These are phyloP conservation scores for Coregonus sp. DNA, from an alignment of 2,797 vertebrate species.

Conservation along the genomic window DNA sequence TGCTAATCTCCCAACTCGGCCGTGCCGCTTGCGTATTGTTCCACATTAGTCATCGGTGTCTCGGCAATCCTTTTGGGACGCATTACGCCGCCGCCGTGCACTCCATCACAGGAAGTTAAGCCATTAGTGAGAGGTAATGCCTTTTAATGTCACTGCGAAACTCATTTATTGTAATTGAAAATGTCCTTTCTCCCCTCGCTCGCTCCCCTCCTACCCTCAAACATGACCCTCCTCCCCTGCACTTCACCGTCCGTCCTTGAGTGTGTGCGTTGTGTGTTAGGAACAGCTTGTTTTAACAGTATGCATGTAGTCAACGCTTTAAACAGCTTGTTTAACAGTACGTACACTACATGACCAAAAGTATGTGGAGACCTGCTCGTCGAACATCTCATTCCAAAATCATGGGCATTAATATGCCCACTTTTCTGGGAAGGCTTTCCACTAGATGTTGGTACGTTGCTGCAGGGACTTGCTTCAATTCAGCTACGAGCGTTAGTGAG, in stretches of 20 bases:
- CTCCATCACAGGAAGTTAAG: conserved; percentile 51
- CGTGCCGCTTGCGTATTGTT: conserved; percentile 8
- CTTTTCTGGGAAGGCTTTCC: no score
- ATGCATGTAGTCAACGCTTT: no score
- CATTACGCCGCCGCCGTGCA: conserved; percentile 40
- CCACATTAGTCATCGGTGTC: conserved; percentile 57
- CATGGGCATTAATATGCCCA: no score
- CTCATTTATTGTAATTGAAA: conserved; percentile 47
- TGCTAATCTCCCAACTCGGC: background rate
- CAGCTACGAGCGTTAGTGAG: no score
- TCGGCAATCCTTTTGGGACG: conserved; percentile 55
- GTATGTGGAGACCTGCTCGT: no score
- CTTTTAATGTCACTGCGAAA: conserved; percentile 46
- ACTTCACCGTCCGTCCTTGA: background rate
- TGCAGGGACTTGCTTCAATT: no score
- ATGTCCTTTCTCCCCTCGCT: conserved; percentile 19
- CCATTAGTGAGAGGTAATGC: conserved; percentile 56
- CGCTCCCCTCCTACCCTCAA: background rate
- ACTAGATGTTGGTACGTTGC: no score
- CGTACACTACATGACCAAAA: no score
- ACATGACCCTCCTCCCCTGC: background rate
- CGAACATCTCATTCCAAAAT: no score
- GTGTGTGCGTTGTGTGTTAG: background rate
- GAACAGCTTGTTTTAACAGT: background rate
- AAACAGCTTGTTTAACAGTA: no score